Evolutionary conservation across 2,113 vertebrate species (phyloP), one percentile per base, ranked within the genome.

Genomic region (Cnemophilus loriae): DNA sequence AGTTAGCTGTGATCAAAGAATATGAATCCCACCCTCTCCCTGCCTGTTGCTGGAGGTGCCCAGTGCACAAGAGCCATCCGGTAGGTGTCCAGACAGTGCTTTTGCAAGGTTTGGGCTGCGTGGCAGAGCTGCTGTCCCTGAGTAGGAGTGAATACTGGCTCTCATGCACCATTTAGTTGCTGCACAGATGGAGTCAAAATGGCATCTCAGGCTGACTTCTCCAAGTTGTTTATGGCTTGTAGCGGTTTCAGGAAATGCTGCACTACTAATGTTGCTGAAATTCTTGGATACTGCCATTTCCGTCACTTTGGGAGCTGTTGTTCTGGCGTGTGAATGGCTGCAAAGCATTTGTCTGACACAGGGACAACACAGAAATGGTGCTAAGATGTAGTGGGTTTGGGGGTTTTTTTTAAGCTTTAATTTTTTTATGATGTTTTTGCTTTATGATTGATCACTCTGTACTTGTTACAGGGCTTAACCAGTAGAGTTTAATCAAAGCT

Each of bases 311-410:
- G 50, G 63, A 97, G 28, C 55, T 68, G 49, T 95, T 91, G 73
- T 93, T 90, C 85, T 97, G 65, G n/a, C 91, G 81, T 90, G 77
- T 91, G 84, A 84, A 80, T 41, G 67, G 33, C 95, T 95, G 93
- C 21, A 84, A 87, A 84, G 63, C 68, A 47, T 96, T 91, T 90
- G 41, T 80, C 86, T 96, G 87, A 56, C 26, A 42, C 44, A n/a
- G 53, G 17, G 85, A 44, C 3, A 3, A 14, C 55, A 63, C 59
- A 71, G 60, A 87, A 81, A 64, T 3, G 94, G 60, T 78, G 39
- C 41, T 41, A 60, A 74, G 81, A 56, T 28, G 26, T 50, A 32
- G 10, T 28, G 14, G 19, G 15, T 7, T 27, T n/a, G 23, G 27
- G 23, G 3, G 0, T 6, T 42, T n/a, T 35, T 79, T 41, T 35